Percentiles rank a stretch among this genome's conserved stretches.
Evolutionary conservation across 2,888 invertebrate genomes (phyloP).

Genomic region (Capitulum mitella): DNA sequence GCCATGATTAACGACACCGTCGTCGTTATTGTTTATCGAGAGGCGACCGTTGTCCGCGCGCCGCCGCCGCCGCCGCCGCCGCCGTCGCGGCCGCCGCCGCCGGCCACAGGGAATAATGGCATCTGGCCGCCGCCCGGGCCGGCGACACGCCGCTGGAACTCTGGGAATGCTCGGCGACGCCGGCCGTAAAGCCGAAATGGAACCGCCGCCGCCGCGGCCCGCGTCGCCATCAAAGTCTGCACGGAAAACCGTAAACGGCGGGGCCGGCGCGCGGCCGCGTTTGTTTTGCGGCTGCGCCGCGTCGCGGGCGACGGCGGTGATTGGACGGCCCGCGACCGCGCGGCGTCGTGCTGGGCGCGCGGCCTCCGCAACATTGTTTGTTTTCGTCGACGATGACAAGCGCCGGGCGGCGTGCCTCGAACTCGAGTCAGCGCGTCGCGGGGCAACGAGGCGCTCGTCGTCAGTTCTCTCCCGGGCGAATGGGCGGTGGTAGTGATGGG

Average conservation of each 20-base stretch:
- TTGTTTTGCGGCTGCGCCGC: not conserved
- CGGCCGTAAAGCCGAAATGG: constrained; percentile 2
- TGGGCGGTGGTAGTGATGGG: too few relatives aligned
- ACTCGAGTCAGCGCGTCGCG: too few relatives aligned
- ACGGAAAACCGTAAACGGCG: not conserved
- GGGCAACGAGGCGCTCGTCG: too few relatives aligned
- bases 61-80: not conserved
- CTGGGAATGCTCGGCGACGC: not conserved
- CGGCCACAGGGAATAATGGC: too few relatives aligned
- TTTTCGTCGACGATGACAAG: too few relatives aligned
- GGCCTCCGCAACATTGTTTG: too few relatives aligned
- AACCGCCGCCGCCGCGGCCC: not conserved
- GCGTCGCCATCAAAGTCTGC: not conserved
- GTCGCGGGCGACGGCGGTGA: not conserved
- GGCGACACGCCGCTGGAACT: not conserved
- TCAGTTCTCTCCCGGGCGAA: too few relatives aligned
- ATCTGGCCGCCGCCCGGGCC: too few relatives aligned
- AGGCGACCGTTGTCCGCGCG: not conserved
- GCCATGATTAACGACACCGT: constrained; percentile 2
- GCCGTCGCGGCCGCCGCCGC: too few relatives aligned
- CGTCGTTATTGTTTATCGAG: constrained; percentile 17
- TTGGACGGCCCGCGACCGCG: not conserved
- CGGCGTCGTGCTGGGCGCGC: too few relatives aligned
- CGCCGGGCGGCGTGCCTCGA: too few relatives aligned
- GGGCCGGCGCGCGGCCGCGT: not conserved